Conservation (phyloP, 2,888 invertebrate genomes). For the Athripsodes cinereus region DNA sequence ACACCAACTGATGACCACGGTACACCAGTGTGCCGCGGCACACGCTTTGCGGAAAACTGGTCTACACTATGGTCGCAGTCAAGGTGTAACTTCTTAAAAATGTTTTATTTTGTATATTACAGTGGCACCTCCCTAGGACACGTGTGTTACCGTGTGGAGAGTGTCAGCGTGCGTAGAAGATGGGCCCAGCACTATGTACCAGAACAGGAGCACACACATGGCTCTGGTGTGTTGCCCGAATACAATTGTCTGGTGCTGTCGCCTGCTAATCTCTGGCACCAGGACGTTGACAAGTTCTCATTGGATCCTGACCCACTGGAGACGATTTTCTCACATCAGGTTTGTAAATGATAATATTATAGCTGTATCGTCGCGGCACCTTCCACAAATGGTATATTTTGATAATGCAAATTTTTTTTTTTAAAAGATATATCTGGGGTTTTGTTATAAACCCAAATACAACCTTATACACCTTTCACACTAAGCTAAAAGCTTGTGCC, state of each 20-base stretch:
- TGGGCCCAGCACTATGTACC: slow-evolving; percentile 48
- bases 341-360: slow-evolving; percentile 34
- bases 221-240: slow-evolving; percentile 70
- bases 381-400: too few species aligned
- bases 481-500: too few species aligned
- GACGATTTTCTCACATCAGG: slow-evolving; percentile 80
- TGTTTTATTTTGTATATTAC: slow-evolving; percentile 33
- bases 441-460: too few species aligned
- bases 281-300: slow-evolving; percentile 71
- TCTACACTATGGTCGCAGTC: too few species aligned
- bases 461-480: too few species aligned
- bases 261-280: slow-evolving; percentile 91
- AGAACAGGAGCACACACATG: background rate
- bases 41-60: too few species aligned
- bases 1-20: too few species aligned
- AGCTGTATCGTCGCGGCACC: too few species aligned
- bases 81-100: too few species aligned
- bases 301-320: slow-evolving; percentile 73
- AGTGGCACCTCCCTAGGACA: slow-evolving; percentile 70
- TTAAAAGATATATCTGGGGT: too few species aligned
- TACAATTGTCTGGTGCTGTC: slow-evolving; percentile 88
- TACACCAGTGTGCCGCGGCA: too few species aligned
- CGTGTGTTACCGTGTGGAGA: slow-evolving; percentile 80
- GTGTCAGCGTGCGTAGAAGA: slow-evolving; percentile 56
- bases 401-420: too few species aligned